Base-by-base conservation (phyloP, 2,888 invertebrate species). In the Ornithoptera alexandrae region DNA sequence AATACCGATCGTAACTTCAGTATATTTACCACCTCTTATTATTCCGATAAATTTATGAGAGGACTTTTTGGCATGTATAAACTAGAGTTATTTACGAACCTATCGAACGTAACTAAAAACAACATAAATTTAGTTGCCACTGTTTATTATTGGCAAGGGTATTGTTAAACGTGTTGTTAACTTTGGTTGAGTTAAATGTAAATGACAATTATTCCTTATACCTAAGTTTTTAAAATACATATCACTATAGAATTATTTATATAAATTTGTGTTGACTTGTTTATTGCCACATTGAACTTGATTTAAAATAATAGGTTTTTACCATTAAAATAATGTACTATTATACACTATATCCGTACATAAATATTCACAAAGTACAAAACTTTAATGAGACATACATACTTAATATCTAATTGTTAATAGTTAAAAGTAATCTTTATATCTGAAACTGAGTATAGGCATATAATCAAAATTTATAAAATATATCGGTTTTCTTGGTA, bases 401-500 rank as follows among this genome's bases (percentile, higher is more conserved):
- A 46, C 4, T 46, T 18, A 53, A 53, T 53, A n/a, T 53, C 1
- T n/a, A n/a, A 5, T 53, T 53, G 8, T 53, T 18, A 53, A 53
- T 12, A n/a, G 6, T 18, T 7, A n/a, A 18, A 17, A 53, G n/a
- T n/a, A 6, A 18, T 53, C 0, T n/a, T 53, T 53, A n/a, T 18
- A n/a, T 7, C 5, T 53, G 46, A n/a, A n/a, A 18, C 53, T n/a
- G 2, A n/a, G 18, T 2, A 15, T 15, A 50, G 20, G 24, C 59
- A 18, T 67, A 59, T 70, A 70, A 67, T 67, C 42, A 24, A 63
- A 57, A 63, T 30, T 65, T 65, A 50, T 50, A 62, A 53, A 18
- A 58, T 5, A 50, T 65, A 67, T 67, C 61, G 46, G 60, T 61
- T 64, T 64, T 53, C 59, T 20, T 57, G 60, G 57, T 65, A 22